Evolutionary conservation across 35 echinoderm and acorn worm genomes (phyloP).

Genomic region (Stichopus chloronotus): DNA sequence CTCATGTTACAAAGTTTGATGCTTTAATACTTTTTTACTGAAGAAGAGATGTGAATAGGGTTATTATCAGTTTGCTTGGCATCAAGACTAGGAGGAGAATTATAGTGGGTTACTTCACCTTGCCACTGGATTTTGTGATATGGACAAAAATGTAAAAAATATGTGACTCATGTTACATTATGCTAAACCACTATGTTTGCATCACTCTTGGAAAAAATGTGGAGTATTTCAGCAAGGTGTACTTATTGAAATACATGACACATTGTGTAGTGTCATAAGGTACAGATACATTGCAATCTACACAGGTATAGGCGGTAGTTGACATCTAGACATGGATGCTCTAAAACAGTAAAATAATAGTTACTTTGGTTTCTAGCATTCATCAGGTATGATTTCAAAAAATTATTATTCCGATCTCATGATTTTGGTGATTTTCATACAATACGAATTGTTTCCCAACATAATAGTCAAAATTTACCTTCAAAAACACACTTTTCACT

Average conservation of each 20-base stretch:
- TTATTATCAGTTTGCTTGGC: conserved; percentile 18
- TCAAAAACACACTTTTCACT: neutral
- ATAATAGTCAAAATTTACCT: neutral
- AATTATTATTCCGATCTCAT: neutral
- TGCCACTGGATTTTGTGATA: neutral
- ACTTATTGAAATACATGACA: conserved; percentile 14
- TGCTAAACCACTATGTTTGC: neutral
- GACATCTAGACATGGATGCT: neutral
- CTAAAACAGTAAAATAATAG: neutral
- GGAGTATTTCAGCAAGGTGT: neutral
- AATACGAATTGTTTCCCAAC: conserved; percentile 16
- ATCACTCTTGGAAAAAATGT: neutral
- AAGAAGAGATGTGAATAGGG: neutral
- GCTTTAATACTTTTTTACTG: conserved; percentile 1
- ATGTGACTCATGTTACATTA: conserved; percentile 30
- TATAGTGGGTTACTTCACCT: conserved; percentile 11
- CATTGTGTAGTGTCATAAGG: neutral
- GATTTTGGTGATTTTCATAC: neutral
- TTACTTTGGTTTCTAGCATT: neutral
- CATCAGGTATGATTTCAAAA: neutral
- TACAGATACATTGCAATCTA: neutral
- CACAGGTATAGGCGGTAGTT: neutral
- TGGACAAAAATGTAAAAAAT: neutral
- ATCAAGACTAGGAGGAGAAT: neutral
- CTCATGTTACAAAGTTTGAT: too few species aligned